These are phyloP conservation scores for Rhombomys opimus DNA, from an alignment of 2,113 vertebrate species.

Conservation along the genomic window DNA sequence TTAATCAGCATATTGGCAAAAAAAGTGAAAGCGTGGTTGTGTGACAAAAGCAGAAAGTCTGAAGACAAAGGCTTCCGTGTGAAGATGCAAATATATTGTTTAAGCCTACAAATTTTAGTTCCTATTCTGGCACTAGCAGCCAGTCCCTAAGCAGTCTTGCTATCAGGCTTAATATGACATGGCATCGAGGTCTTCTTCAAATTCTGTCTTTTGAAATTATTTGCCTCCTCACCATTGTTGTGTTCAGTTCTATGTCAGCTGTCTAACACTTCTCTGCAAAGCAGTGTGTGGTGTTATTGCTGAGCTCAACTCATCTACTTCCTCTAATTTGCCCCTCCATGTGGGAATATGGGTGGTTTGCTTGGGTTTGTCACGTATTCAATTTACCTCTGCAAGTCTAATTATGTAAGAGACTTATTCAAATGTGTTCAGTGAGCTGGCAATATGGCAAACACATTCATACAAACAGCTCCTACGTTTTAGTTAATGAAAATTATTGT, in stretches of 20 bases:
- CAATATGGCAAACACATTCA: background rate
- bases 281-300: background rate
- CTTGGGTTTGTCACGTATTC: slow-evolving; percentile 17
- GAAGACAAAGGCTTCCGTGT: background rate
- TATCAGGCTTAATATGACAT: background rate
- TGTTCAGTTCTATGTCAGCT: background rate
- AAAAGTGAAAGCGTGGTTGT: background rate
- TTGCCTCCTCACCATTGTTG: background rate
- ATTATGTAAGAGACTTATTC: background rate
- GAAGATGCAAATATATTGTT: background rate
- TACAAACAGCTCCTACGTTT: background rate
- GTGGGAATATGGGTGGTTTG: background rate
- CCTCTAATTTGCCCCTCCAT: background rate
- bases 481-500: slow-evolving; percentile 16
- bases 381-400: slow-evolving; percentile 41
- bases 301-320: background rate
- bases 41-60: background rate
- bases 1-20: background rate
- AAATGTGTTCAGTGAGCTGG: slow-evolving; percentile 15
- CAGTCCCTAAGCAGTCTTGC: background rate
- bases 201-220: slow-evolving; percentile 12
- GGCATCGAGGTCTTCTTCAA: background rate
- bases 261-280: background rate
- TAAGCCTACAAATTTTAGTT: background rate
- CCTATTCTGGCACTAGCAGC: background rate